phyloP scores from a whole-genome alignment of 2,113 vertebrate genomes.

The Centropus unirufus region DNA sequence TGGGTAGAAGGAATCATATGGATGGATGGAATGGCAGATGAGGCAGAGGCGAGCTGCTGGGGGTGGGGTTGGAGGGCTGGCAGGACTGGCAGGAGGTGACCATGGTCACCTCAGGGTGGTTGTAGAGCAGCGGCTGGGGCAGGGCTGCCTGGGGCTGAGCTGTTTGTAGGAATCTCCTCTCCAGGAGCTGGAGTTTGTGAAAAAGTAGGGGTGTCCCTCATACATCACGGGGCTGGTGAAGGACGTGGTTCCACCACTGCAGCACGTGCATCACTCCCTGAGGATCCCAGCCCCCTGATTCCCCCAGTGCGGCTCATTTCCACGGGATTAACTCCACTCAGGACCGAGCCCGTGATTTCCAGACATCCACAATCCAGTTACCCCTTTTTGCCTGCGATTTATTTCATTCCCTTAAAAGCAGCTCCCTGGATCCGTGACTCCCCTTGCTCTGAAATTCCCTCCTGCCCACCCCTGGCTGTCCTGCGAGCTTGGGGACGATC shows the following conservation, averaged over 20 bases:
- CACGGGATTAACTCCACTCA: rapidly evolving
- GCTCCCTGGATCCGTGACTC: neutral
- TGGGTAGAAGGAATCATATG: neutral
- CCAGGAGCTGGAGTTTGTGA: neutral
- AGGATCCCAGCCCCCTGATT: rapidly evolving
- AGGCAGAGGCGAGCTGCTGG: neutral
- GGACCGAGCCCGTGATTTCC: neutral
- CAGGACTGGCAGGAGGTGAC: no score
- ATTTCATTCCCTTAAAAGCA: no score
- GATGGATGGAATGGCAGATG: neutral
- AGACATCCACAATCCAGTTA: rapidly evolving
- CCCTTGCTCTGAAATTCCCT: no score
- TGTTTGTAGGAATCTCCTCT: neutral
- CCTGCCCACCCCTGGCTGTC: neutral
- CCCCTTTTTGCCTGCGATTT: no score
- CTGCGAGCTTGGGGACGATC: neutral
- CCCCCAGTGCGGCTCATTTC: neutral
- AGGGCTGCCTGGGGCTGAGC: neutral
- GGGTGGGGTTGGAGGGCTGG: no score
- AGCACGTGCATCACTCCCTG: rapidly evolving
- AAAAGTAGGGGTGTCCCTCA: rapidly evolving
- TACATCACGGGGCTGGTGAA: rapidly evolving
- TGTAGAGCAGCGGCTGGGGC: neutral
- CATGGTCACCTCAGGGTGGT: rapidly evolving
- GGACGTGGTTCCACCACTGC: neutral